These are phyloP conservation scores for Manacus vitellinus DNA, from an alignment of 2,113 vertebrate genomes.

Conservation along the genomic window DNA sequence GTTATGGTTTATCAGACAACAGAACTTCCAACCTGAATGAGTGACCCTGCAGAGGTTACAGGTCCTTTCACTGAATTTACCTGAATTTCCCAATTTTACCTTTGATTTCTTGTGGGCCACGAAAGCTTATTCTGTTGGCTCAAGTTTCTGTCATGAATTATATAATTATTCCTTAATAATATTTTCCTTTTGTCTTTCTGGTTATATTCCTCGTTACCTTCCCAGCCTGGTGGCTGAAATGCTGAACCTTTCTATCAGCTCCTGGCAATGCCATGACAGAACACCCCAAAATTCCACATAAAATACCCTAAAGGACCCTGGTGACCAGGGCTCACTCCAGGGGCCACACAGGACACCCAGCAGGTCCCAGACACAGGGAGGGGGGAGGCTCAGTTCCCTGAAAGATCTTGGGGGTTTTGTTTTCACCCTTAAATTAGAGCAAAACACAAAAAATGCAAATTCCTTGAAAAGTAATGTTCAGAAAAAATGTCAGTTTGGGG, in stretches of 20 bases:
- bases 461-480: neutral
- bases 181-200: neutral
- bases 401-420: neutral
- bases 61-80: neutral
- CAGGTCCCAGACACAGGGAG: too few relatives aligned
- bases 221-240: neutral
- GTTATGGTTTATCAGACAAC: neutral
- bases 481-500: neutral
- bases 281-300: too few relatives aligned
- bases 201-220: too few relatives aligned
- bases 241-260: neutral
- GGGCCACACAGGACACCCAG: neutral
- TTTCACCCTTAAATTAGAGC: neutral
- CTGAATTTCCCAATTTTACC: neutral
- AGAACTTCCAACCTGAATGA: rapidly evolving
- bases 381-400: rapidly evolving
- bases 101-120: neutral
- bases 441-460: neutral
- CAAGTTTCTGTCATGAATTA: neutral
- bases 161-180: neutral
- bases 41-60: neutral
- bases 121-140: neutral
- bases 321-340: neutral
- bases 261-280: neutral
- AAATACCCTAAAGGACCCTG: neutral